Conservation (phyloP, 2,888 invertebrate species). For the Auanema freiburgensis region DNA sequence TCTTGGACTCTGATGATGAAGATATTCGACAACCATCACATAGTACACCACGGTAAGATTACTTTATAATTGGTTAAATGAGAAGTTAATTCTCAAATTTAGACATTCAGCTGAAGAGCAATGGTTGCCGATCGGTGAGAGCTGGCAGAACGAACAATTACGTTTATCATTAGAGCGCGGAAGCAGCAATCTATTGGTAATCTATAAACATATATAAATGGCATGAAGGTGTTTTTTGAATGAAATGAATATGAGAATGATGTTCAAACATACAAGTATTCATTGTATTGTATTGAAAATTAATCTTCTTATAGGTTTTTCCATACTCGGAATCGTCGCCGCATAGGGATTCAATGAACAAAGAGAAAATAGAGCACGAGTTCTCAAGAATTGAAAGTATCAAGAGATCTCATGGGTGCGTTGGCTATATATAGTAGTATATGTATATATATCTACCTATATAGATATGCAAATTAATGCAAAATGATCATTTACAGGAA, state of each 20-base stretch:
- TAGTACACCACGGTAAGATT: constrained; percentile 32
- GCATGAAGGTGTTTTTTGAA: background rate
- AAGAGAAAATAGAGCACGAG: constrained; percentile 38
- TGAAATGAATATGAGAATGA: background rate
- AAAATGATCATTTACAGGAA: background rate
- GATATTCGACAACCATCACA: constrained; percentile 27
- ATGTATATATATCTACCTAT: constrained; percentile 8
- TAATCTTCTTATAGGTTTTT: constrained; percentile 29
- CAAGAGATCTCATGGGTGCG: constrained; percentile 40
- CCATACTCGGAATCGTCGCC: constrained; percentile 41
- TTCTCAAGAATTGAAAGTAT: constrained; percentile 42
- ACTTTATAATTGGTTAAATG: background rate
- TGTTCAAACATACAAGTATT: background rate
- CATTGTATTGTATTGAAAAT: background rate
- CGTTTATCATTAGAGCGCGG: constrained; percentile 53
- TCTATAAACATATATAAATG: background rate
- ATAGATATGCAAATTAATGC: background rate
- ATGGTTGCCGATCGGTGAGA: constrained; percentile 54
- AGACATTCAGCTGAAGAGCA: constrained; percentile 55
- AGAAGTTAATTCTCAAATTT: constrained; percentile 9
- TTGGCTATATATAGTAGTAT: background rate
- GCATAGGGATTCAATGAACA: constrained; percentile 42
- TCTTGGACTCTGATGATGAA: constrained; percentile 54
- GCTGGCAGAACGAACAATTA: constrained; percentile 60
- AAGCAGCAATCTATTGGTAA: constrained; percentile 35